Conservation (phyloP, 2,113 vertebrate species). For the Gallinago paraguaiae region DNA sequence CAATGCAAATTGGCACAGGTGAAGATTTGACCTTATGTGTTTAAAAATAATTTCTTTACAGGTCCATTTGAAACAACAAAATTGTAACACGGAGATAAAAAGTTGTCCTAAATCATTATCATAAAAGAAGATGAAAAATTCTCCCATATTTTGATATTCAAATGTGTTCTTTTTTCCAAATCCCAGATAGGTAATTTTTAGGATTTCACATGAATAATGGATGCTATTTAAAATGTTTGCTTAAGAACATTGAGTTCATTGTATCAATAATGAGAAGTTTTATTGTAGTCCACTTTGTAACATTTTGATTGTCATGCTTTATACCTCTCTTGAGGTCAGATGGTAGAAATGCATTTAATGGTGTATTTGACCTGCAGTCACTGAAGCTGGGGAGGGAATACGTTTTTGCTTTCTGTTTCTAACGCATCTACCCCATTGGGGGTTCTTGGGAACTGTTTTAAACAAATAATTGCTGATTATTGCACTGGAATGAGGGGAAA, state of each 20-base stretch:
- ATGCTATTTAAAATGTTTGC: constrained; percentile 35
- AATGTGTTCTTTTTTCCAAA: neutral
- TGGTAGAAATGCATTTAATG: neutral
- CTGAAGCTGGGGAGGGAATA: neutral
- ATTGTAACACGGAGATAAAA: neutral
- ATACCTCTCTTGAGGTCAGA: neutral
- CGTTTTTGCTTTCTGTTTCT: neutral
- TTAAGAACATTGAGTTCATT: neutral
- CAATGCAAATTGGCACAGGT: neutral
- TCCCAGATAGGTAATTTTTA: neutral
- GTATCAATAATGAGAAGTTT: neutral
- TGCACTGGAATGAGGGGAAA: neutral
- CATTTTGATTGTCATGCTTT: neutral
- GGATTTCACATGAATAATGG: constrained; percentile 2
- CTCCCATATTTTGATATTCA: constrained; percentile 3
- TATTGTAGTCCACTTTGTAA: neutral
- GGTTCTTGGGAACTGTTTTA: neutral
- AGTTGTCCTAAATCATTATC: neutral
- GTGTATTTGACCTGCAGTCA: neutral
- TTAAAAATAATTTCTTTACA: neutral
- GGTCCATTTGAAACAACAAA: neutral
- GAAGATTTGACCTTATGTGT: neutral
- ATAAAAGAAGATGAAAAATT: neutral
- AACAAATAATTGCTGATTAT: constrained; percentile 3
- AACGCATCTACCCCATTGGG: neutral